Evolutionary conservation across 92 coral and sea anemone genomes (phyloP).

Genomic region (Bergia puertoricense): DNA sequence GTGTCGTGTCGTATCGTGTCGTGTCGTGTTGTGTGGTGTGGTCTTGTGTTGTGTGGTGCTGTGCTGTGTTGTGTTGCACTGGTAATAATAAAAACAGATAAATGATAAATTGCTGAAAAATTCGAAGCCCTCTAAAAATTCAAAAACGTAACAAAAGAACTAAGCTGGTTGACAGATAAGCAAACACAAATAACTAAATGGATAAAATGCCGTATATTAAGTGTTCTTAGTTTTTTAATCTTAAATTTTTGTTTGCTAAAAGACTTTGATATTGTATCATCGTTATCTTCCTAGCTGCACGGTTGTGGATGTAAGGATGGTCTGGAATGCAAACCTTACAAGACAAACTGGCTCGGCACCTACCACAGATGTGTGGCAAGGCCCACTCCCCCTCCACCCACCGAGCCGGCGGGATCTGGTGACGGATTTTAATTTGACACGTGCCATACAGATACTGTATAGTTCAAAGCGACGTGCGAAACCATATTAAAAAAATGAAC

Average conservation of each 20-base stretch:
- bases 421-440: constrained; percentile 19
- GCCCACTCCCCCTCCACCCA: constrained; percentile 36
- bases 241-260: neutral
- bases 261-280: neutral
- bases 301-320: constrained; percentile 17
- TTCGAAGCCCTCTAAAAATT: no score
- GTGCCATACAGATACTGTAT: neutral
- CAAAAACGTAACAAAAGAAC: no score
- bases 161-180: no score
- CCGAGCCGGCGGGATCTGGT: constrained; percentile 45
- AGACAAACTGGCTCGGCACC: neutral
- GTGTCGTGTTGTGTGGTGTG: no score
- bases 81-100: no score
- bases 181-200: no score
- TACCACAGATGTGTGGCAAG: constrained; percentile 2
- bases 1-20: no score
- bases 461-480: neutral
- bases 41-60: no score
- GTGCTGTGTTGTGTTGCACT: no score
- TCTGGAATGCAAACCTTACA: constrained; percentile 16
- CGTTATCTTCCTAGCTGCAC: neutral
- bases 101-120: no score
- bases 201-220: no score
- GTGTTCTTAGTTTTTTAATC: no score
- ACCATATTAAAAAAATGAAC: neutral